phyloP scores from a whole-genome alignment of 1,140 invertebrate genomes.

The Drosophila santomea region DNA sequence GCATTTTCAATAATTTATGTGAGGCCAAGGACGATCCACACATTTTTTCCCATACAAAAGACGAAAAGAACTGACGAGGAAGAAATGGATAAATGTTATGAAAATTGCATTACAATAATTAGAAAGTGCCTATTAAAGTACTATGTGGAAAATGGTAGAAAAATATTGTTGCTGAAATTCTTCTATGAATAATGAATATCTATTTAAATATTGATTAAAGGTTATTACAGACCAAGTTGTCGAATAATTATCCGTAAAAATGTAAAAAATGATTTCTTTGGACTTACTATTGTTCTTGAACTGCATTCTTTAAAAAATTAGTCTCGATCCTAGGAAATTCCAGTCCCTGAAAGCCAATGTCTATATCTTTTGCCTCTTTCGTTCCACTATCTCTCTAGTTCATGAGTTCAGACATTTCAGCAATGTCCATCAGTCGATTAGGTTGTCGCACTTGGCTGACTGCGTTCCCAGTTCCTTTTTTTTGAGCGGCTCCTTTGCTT shows the following conservation, averaged over 20 bases:
- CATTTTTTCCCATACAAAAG: neutral
- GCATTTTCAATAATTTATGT: slow-evolving; percentile 57
- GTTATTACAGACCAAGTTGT: too few species aligned
- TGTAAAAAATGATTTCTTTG: neutral
- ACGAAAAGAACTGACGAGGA: slow-evolving; percentile 20
- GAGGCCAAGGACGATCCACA: slow-evolving; percentile 36
- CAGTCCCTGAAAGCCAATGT: neutral
- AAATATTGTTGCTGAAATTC: too few species aligned
- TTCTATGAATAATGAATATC: too few species aligned
- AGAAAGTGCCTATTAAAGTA: slow-evolving; percentile 34
- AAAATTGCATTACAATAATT: slow-evolving; percentile 65
- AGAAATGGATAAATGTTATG: slow-evolving; percentile 39
- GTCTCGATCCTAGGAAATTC: neutral
- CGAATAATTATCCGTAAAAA: too few species aligned
- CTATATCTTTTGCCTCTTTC: neutral
- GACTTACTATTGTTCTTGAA: neutral
- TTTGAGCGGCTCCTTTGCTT: slow-evolving; percentile 2
- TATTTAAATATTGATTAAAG: too few species aligned
- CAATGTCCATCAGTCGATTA: slow-evolving; percentile 50
- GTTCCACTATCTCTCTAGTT: neutral
- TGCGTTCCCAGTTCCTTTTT: slow-evolving; percentile 3
- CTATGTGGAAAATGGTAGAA: neutral
- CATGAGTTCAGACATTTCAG: slow-evolving; percentile 30
- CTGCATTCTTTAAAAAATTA: neutral
- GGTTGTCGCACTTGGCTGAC: slow-evolving; percentile 45